These are phyloP conservation scores for Columbina picui DNA, from an alignment of 2,113 vertebrate genomes.

Conservation along the genomic window DNA sequence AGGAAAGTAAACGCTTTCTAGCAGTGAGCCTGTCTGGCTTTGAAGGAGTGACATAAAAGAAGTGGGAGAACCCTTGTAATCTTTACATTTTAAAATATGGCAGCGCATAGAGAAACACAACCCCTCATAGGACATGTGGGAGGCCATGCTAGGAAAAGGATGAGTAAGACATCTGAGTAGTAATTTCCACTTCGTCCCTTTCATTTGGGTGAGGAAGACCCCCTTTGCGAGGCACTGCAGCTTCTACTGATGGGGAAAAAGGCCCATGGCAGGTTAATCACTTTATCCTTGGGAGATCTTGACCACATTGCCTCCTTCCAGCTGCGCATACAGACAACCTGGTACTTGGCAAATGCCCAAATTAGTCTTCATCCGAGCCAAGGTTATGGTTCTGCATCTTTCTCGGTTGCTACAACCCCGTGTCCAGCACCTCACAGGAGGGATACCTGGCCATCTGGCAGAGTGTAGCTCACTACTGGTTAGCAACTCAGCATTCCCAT, in stretches of 20 bases:
- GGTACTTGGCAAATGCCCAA: background rate
- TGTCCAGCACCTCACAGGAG: background rate
- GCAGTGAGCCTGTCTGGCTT: background rate
- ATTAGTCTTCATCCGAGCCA: background rate
- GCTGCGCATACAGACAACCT: background rate
- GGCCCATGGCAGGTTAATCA: background rate
- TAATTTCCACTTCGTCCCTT: background rate
- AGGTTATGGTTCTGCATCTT: background rate
- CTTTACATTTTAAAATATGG: background rate
- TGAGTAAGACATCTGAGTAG: background rate
- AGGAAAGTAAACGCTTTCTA: background rate
- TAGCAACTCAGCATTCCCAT: background rate
- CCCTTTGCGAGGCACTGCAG: background rate
- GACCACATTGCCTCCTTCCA: background rate
- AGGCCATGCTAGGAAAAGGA: background rate
- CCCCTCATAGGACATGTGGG: background rate
- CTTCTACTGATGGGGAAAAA: background rate
- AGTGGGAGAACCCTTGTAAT: background rate
- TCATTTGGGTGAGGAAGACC: background rate
- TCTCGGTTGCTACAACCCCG: background rate
- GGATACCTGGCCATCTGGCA: background rate
- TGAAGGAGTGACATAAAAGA: background rate
- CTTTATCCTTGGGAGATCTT: background rate
- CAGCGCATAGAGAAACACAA: background rate
- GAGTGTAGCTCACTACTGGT: background rate